These are phyloP conservation scores for Porphyrio hochstetteri DNA, from an alignment of 2,113 vertebrate genomes.

Conservation along the genomic window DNA sequence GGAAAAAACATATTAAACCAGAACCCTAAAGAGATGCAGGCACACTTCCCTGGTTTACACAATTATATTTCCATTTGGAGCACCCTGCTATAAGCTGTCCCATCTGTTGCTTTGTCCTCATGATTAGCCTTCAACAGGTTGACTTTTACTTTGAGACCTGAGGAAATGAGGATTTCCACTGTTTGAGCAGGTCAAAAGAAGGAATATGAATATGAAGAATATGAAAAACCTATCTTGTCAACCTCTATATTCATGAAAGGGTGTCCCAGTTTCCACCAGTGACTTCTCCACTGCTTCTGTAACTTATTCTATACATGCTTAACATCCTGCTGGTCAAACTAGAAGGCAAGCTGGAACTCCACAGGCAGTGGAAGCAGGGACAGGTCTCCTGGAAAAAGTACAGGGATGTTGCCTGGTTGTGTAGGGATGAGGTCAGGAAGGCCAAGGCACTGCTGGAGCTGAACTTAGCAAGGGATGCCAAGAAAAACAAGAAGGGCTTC, in stretches of 20 bases:
- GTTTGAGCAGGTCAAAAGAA: neutral
- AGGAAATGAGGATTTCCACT: neutral
- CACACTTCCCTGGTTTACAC: neutral
- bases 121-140: neutral
- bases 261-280: neutral
- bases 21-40: neutral
- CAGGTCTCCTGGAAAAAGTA: no score
- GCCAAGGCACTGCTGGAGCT: no score
- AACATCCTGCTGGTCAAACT: no score
- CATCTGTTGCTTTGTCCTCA: neutral
- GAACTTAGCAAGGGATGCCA: no score
- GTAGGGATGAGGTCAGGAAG: no score
- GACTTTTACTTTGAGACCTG: neutral
- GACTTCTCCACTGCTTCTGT: neutral
- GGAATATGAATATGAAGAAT: neutral
- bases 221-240: neutral
- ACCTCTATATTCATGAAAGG: neutral
- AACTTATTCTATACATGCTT: neutral
- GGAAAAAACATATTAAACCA: neutral
- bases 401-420: no score
- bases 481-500: no score
- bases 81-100: neutral
- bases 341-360: no score
- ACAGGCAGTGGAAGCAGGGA: no score
- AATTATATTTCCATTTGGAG: neutral